Conservation (phyloP, 1,140 invertebrate genomes). For the Pseudachorutes palmiensis region DNA sequence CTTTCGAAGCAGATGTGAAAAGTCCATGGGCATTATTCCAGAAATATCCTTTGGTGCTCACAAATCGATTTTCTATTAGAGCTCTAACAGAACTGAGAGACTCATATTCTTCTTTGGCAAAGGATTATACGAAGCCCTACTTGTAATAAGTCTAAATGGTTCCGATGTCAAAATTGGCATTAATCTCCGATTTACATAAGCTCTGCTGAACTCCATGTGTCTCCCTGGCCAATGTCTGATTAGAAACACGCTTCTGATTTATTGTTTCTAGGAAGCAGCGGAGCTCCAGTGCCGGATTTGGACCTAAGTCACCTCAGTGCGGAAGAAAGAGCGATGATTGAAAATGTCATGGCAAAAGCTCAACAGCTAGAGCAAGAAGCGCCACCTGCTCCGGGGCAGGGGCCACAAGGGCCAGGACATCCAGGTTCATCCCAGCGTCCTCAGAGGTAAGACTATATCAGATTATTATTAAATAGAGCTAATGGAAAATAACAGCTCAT, state of each 20-base stretch:
- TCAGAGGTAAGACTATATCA: slow-evolving; percentile 27
- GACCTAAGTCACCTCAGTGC: slow-evolving; percentile 54
- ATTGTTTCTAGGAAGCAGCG: not conserved
- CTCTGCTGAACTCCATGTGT: not conserved
- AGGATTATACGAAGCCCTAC: not conserved
- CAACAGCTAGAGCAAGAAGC: slow-evolving; percentile 47
- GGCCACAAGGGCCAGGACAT: slow-evolving; percentile 15
- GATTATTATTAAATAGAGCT: not conserved
- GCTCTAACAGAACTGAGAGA: too few species aligned
- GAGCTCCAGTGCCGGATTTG: slow-evolving; percentile 45
- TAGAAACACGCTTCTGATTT: not conserved
- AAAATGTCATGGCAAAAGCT: slow-evolving; percentile 55
- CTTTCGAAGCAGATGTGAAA: too few species aligned
- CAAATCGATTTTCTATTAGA: too few species aligned
- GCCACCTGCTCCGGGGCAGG: slow-evolving; percentile 20
- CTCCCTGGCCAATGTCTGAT: not conserved
- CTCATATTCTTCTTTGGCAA: not conserved
- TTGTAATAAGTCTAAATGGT: not conserved
- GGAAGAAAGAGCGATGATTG: slow-evolving; percentile 53
- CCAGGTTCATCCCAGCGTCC: slow-evolving; percentile 20
- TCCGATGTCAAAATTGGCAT: not conserved
- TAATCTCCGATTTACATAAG: not conserved
- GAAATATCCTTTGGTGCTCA: too few species aligned
- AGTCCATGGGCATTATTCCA: too few species aligned
- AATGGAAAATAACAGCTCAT: too few species aligned